Conservation (phyloP, 2,797 vertebrate genomes). For the Dicrostonyx torquatus region DNA sequence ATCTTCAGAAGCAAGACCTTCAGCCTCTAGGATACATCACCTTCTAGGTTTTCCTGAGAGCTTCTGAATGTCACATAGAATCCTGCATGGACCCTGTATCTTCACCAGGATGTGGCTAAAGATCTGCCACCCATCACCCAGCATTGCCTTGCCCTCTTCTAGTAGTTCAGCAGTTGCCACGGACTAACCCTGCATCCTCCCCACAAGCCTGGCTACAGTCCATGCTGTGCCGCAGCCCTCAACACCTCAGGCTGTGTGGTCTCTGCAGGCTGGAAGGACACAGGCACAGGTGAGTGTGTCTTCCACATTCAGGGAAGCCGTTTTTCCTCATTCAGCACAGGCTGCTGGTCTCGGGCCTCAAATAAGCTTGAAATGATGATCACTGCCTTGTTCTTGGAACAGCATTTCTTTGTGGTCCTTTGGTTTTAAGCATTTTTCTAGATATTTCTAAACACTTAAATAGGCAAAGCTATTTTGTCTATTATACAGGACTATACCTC, state of each 20-base stretch:
- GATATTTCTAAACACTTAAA: neutral
- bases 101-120: neutral
- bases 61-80: neutral
- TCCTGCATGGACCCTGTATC: no score
- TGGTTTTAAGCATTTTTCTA: neutral
- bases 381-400: neutral
- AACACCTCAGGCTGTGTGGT: neutral
- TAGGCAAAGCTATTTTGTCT: neutral
- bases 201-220: neutral
- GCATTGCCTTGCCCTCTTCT: neutral
- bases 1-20: neutral
- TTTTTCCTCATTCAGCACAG: neutral
- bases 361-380: neutral
- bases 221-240: no score
- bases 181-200: neutral
- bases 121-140: neutral
- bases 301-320: neutral
- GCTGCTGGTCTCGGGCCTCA: accelerated
- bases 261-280: neutral
- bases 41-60: neutral
- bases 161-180: neutral
- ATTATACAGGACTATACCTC: neutral
- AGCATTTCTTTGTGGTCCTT: neutral
- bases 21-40: neutral
- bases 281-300: no score